A percentile compares a stretch with the other conserved stretches of the same genome.
These are phyloP conservation scores for Cosmorhoe ocellata DNA, from an alignment of 2,888 invertebrate species.

Conservation along the genomic window DNA sequence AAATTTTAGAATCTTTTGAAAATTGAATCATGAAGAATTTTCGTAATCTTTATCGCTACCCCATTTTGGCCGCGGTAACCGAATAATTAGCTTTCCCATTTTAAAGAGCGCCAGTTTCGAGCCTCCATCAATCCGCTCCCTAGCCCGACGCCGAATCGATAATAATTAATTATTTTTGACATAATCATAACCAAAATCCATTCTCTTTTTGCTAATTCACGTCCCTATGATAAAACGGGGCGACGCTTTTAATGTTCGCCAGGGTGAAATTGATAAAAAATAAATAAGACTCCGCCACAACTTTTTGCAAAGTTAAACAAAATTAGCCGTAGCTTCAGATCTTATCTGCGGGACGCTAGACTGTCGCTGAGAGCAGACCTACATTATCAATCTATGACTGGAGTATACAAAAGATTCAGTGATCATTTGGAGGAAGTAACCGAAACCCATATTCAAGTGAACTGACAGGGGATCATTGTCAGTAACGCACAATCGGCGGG, in stretches of 20 bases:
- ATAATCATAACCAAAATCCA: conserved; percentile 85
- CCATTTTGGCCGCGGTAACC: conserved; percentile 51
- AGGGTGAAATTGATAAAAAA: conserved; percentile 80
- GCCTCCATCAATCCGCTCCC: conserved; percentile 73
- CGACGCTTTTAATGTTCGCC: conserved; percentile 72
- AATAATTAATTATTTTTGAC: conserved; percentile 89
- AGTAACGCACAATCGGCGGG: conserved; percentile 60
- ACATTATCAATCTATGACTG: conserved; percentile 24
- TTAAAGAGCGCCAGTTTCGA: conserved; percentile 65
- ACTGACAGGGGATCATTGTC: conserved; percentile 74
- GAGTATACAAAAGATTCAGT: conserved; percentile 28
- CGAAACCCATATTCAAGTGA: conserved; percentile 55
- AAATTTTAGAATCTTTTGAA: conserved; percentile 28
- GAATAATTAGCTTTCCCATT: conserved; percentile 78
- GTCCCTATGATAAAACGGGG: conserved; percentile 83
- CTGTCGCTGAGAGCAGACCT: conserved; percentile 14
- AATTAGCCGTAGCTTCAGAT: conserved; percentile 61
- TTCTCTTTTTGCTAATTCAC: conserved; percentile 87
- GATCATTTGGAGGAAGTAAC: conserved; percentile 48
- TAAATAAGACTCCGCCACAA: conserved; percentile 70
- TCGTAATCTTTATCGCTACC: conserved; percentile 49
- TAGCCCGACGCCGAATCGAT: conserved; percentile 79
- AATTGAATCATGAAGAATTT: conserved; percentile 19
- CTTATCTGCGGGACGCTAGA: conserved; percentile 39
- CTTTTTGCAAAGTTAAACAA: conserved; percentile 76